A percentile compares a stretch with the other conserved stretches of the same genome.
Evolutionary conservation across 30 jellyfish, hydroid and myxozoan species (phyloP).

Genomic region (Clytia hemisphaerica): DNA sequence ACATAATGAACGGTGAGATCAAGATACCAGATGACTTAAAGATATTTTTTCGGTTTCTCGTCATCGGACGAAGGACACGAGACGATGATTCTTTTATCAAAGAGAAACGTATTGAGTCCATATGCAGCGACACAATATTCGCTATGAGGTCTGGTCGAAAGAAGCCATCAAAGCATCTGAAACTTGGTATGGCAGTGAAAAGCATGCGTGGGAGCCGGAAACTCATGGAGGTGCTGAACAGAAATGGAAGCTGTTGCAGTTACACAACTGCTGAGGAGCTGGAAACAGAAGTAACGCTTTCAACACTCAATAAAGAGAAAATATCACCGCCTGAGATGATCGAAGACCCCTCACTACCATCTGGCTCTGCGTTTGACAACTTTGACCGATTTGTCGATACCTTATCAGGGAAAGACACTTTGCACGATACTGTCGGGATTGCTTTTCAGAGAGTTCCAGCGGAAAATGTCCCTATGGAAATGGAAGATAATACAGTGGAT

Average conservation of each 20-base stretch:
- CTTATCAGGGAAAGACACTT: not conserved
- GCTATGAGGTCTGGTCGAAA: not conserved
- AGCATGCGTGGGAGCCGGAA: constrained; percentile 1
- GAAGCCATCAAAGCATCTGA: not conserved
- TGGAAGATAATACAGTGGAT: not conserved
- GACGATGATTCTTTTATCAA: too few relatives aligned
- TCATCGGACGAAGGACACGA: too few relatives aligned
- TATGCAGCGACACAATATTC: too few relatives aligned
- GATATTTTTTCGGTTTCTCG: too few relatives aligned
- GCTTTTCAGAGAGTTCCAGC: not conserved
- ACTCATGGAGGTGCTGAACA: not conserved
- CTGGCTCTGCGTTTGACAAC: not conserved
- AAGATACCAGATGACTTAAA: too few relatives aligned
- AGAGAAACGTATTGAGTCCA: too few relatives aligned
- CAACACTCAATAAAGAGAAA: not conserved
- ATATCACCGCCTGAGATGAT: not conserved
- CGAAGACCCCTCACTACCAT: not conserved
- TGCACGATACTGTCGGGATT: not conserved
- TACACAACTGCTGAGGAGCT: not conserved
- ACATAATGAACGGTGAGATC: too few relatives aligned
- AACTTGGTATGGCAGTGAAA: not conserved
- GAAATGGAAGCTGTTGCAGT: not conserved
- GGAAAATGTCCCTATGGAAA: not conserved
- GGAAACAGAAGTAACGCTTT: not conserved
- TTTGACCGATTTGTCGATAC: not conserved